Evolutionary conservation across 1,140 invertebrate species (phyloP).

Genomic region (Drusus annulatus): DNA sequence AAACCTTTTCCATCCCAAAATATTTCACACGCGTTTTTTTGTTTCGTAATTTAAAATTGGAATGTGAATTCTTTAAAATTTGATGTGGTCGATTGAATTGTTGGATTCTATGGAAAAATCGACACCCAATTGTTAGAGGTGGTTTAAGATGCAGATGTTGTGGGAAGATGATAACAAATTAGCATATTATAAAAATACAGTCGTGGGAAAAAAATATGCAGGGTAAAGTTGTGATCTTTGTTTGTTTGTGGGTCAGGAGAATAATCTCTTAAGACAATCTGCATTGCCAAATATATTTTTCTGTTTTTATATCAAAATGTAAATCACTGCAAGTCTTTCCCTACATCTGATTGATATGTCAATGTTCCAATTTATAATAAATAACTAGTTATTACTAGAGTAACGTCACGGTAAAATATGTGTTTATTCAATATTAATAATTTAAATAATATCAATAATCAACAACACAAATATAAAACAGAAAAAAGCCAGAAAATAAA

Average conservation of each 20-base stretch:
- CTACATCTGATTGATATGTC: no score
- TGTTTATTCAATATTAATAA: no score
- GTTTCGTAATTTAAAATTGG: slow-evolving; percentile 6
- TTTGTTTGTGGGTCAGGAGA: background rate
- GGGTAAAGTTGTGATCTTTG: background rate
- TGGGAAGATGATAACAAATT: slow-evolving; percentile 24
- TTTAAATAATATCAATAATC: no score
- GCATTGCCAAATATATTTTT: no score
- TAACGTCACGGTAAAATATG: no score
- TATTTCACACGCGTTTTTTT: slow-evolving; percentile 17
- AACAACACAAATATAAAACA: no score
- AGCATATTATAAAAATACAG: slow-evolving; percentile 17
- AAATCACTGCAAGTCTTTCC: no score
- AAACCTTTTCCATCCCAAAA: background rate
- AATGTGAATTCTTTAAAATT: slow-evolving; percentile 2
- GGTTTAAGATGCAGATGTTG: background rate
- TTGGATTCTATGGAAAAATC: background rate
- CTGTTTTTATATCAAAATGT: no score
- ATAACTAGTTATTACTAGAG: no score
- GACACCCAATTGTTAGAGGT: slow-evolving; percentile 16
- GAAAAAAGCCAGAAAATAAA: no score
- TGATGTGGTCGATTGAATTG: background rate
- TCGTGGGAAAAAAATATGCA: background rate
- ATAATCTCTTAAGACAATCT: background rate
- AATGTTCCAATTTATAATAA: no score